Conservation (phyloP, 2,888 invertebrate genomes). For the Acanthosoma haemorrhoidale region DNA sequence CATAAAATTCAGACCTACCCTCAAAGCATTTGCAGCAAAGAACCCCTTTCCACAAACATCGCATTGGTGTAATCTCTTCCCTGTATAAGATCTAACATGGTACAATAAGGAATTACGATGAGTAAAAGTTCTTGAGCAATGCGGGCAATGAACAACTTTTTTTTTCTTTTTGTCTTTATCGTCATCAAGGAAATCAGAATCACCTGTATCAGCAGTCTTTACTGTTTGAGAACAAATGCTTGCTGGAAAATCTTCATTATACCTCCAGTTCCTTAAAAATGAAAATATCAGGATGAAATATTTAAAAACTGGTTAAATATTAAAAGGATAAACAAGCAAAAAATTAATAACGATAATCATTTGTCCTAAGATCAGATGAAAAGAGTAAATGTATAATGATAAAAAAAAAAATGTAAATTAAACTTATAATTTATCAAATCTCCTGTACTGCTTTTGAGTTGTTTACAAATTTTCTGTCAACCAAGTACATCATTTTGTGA, state of each 20-base stretch:
- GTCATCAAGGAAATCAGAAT: conserved; percentile 18
- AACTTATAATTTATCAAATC: too few species aligned
- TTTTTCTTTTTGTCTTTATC: conserved; percentile 42
- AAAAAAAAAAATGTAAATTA: too few species aligned
- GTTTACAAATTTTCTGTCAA: too few species aligned
- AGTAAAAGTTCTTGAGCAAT: conserved; percentile 68
- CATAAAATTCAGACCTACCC: conserved; percentile 51
- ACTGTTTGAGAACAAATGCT: conserved; percentile 9
- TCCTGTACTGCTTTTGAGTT: too few species aligned
- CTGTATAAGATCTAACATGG: conserved; percentile 73
- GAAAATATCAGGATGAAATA: too few species aligned
- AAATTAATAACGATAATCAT: too few species aligned
- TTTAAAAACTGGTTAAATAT: too few species aligned
- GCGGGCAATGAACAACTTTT: conserved; percentile 54
- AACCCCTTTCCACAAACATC: conserved; percentile 76
- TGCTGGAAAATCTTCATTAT: conserved; percentile 22
- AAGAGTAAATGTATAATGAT: too few species aligned
- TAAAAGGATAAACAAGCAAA: too few species aligned
- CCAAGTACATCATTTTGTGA: too few species aligned
- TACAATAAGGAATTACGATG: conserved; percentile 80
- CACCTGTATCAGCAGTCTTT: conserved; percentile 13
- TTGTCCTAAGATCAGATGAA: too few species aligned
- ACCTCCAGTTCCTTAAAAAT: conserved; percentile 21
- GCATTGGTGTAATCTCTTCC: conserved; percentile 70
- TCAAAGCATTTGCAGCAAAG: conserved; percentile 73